Evolutionary conservation across 2,797 vertebrate genomes (phyloP).

Genomic region (Falco berigora): DNA sequence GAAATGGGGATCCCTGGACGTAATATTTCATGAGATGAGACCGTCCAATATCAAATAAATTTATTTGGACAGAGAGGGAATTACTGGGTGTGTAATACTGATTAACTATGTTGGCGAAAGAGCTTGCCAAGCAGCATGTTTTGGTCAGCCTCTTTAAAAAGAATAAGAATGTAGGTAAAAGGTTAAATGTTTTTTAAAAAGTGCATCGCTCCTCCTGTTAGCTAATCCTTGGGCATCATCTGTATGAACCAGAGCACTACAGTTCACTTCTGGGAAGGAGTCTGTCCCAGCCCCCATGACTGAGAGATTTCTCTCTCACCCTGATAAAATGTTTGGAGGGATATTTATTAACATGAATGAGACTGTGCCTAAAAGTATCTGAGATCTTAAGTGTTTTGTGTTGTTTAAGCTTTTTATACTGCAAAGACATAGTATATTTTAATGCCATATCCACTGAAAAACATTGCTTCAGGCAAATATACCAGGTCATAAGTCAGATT

Average conservation of each 20-base stretch:
- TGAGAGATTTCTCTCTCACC: neutral
- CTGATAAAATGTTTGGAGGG: neutral
- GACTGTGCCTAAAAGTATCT: neutral
- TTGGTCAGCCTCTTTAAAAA: conserved; percentile 48
- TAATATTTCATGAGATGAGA: neutral
- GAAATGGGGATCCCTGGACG: neutral
- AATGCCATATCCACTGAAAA: neutral
- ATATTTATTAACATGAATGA: neutral
- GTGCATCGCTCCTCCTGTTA: conserved; percentile 13
- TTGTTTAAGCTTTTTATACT: neutral
- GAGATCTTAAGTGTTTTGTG: neutral
- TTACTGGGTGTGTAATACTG: conserved; percentile 63
- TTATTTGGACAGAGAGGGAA: conserved; percentile 46
- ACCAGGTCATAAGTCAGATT: neutral
- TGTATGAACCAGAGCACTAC: neutral
- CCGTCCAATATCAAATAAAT: neutral
- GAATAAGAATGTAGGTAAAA: conserved; percentile 57
- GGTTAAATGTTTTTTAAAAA: conserved; percentile 3
- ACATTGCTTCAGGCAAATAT: neutral
- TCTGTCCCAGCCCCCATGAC: neutral
- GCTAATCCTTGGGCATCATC: conserved; percentile 36
- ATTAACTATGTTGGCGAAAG: conserved; percentile 59
- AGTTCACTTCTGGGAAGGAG: neutral
- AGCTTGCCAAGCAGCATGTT: conserved; percentile 45
- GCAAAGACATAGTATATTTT: neutral